Conservation (phyloP, 2,888 invertebrate genomes). For the Cecidostiba fungosa region DNA sequence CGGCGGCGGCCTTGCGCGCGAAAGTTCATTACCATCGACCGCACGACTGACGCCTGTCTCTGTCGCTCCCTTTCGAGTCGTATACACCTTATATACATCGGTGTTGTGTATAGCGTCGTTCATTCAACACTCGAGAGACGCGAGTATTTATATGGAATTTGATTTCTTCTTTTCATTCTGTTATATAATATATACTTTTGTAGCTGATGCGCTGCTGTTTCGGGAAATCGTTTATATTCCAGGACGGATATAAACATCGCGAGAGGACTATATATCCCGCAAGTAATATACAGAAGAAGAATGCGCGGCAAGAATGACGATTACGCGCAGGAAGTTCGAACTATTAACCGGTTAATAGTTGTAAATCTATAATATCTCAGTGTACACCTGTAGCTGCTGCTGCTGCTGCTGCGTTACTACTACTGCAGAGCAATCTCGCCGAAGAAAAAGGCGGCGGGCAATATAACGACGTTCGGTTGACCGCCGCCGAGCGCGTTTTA, state of each 20-base stretch:
- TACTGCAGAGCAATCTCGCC: slow-evolving; percentile 17
- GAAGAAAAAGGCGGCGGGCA: slow-evolving; percentile 15
- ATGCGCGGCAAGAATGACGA: slow-evolving; percentile 10
- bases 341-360: slow-evolving; percentile 55
- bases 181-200: too few species aligned
- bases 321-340: slow-evolving; percentile 44
- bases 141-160: neutral
- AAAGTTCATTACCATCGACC: slow-evolving; percentile 80
- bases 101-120: neutral
- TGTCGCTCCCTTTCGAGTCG: slow-evolving; percentile 9
- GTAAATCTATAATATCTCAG: slow-evolving; percentile 42
- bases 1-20: slow-evolving; percentile 75
- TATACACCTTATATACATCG: slow-evolving; percentile 15
- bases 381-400: neutral
- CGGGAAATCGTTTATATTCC: neutral
- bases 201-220: too few species aligned
- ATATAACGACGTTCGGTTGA: slow-evolving; percentile 10
- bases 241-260: neutral
- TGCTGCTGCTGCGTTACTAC: slow-evolving; percentile 7
- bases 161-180: too few species aligned
- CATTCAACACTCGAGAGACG: slow-evolving; percentile 25
- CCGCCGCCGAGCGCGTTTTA: slow-evolving; percentile 14
- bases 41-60: slow-evolving; percentile 16
- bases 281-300: neutral
- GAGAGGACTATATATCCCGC: neutral